These are phyloP conservation scores for Diloba caeruleocephala DNA, from an alignment of 2,888 invertebrate genomes.

Conservation along the genomic window DNA sequence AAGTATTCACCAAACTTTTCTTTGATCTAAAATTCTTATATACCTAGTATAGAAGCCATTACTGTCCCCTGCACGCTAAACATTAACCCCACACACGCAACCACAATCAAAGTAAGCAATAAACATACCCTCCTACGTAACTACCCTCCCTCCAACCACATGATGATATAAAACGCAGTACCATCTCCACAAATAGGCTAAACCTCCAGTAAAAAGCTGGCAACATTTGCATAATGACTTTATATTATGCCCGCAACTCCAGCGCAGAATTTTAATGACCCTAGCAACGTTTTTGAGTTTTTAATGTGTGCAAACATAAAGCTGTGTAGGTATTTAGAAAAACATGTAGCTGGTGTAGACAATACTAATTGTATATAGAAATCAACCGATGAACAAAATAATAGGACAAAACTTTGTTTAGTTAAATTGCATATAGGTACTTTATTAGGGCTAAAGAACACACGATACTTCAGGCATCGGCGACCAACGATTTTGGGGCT, in stretches of 20 bases:
- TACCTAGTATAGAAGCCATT: too few relatives aligned
- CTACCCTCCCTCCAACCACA: constrained; percentile 18
- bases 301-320: constrained; percentile 56
- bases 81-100: constrained; percentile 7
- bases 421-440: too few relatives aligned
- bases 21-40: too few relatives aligned
- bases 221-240: constrained; percentile 86
- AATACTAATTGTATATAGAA: neutral
- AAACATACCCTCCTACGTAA: constrained; percentile 33
- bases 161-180: constrained; percentile 53
- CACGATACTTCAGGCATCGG: too few relatives aligned
- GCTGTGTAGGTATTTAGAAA: constrained; percentile 5
- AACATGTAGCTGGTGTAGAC: neutral
- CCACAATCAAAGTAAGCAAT: constrained; percentile 49
- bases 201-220: constrained; percentile 78
- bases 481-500: too few relatives aligned
- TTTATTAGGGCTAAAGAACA: too few relatives aligned
- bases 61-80: neutral
- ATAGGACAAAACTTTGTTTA: too few relatives aligned
- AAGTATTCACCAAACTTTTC: too few relatives aligned
- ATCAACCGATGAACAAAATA: neutral
- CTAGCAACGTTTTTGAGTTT: constrained; percentile 62
- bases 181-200: constrained; percentile 77
- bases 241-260: constrained; percentile 80
- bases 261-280: constrained; percentile 82